Evolutionary conservation across 2,797 vertebrate genomes (phyloP).

Genomic region (Carcharodon carcharias): DNA sequence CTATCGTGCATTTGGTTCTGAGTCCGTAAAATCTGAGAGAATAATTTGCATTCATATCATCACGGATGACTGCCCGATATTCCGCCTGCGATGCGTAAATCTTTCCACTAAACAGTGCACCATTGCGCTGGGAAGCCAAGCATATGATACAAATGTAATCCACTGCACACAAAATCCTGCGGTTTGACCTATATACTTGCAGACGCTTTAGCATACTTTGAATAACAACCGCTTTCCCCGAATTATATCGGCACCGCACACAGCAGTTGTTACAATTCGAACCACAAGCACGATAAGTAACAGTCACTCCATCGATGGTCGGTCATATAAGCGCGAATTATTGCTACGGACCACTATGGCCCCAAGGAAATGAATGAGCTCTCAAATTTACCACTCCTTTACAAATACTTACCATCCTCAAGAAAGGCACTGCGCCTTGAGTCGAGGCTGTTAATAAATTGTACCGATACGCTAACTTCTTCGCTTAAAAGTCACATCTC

Average conservation of each 20-base stretch:
- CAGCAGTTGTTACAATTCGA: background rate
- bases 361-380: background rate
- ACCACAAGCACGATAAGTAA: background rate
- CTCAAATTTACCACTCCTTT: background rate
- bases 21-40: background rate
- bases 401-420: constrained; percentile 39
- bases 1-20: background rate
- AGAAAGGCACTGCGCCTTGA: background rate
- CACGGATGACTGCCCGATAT: background rate
- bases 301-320: background rate
- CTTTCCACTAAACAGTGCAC: background rate
- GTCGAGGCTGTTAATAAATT: background rate
- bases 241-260: background rate
- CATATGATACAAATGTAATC: background rate
- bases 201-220: background rate
- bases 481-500: background rate
- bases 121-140: background rate
- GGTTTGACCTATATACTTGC: background rate
- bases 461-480: background rate
- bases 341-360: background rate
- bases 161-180: background rate
- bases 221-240: background rate
- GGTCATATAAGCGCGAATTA: background rate
- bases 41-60: background rate
- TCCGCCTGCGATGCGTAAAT: background rate